Conservation (phyloP, 2,113 vertebrate species). For the Erythrocercus mccallii region DNA sequence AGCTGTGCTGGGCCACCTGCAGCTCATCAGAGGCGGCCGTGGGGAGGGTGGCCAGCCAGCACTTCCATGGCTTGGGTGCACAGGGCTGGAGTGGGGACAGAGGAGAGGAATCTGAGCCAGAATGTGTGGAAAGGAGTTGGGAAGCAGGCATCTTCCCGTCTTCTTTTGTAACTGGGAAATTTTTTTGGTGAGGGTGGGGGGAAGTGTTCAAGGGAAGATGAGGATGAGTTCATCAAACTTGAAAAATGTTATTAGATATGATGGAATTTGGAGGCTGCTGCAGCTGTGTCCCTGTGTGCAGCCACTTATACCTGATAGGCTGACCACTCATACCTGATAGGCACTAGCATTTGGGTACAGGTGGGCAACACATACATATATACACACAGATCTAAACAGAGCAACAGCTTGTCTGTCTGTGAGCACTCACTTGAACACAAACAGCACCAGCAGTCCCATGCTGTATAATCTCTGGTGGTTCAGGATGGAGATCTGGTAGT, state of each 20-base stretch:
- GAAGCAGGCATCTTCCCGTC: neutral
- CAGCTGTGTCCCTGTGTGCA: neutral
- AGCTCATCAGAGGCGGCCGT: neutral
- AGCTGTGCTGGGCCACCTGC: conserved; percentile 8
- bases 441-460: neutral
- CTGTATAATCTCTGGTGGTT: neutral
- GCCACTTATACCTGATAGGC: neutral
- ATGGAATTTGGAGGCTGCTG: neutral
- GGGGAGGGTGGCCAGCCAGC: neutral
- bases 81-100: neutral
- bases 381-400: neutral
- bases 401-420: neutral
- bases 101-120: neutral
- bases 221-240: neutral
- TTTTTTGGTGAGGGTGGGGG: accelerated
- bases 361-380: accelerated
- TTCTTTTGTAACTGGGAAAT: neutral
- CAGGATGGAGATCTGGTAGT: neutral
- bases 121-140: neutral
- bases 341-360: neutral
- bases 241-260: neutral
- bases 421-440: accelerated
- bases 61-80: neutral
- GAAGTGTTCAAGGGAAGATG: neutral
- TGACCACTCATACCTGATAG: accelerated